These are phyloP conservation scores for Mercenaria mercenaria DNA, from an alignment of 1,140 invertebrate genomes.

Conservation along the genomic window DNA sequence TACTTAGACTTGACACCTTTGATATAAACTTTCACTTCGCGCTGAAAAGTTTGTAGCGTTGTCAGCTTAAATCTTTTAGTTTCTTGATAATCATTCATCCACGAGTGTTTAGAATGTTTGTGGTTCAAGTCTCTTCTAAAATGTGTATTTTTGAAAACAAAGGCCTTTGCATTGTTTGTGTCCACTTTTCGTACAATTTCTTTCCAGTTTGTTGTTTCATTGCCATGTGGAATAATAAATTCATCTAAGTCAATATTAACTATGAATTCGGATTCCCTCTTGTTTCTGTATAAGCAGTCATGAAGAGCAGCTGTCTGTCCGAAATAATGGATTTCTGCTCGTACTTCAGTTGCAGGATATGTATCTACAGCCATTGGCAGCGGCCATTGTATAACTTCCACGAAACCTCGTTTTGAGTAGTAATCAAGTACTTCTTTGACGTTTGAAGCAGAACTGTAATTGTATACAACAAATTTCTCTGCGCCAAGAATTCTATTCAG, in stretches of 20 bases:
- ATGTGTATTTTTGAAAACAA: conserved; percentile 8
- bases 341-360: conserved; percentile 56
- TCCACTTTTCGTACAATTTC: background rate
- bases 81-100: background rate
- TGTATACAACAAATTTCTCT: conserved; percentile 96
- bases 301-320: conserved; percentile 34
- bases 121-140: conserved; percentile 20
- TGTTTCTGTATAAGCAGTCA: conserved; percentile 45
- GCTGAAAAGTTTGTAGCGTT: background rate
- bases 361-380: conserved; percentile 89
- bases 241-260: conserved; percentile 52
- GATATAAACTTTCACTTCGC: background rate
- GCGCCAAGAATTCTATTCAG: conserved; percentile 95
- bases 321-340: conserved; percentile 26
- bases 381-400: conserved; percentile 94
- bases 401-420: conserved; percentile 88
- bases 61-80: conserved; percentile 7
- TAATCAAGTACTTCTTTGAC: conserved; percentile 90
- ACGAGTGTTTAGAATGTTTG: background rate
- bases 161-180: background rate
- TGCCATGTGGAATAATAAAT: conserved; percentile 24
- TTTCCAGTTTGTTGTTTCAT: background rate
- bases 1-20: conserved; percentile 1
- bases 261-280: background rate
- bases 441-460: conserved; percentile 93